Evolutionary conservation across 2,113 vertebrate species (phyloP).

Genomic region (Nicator chloris): DNA sequence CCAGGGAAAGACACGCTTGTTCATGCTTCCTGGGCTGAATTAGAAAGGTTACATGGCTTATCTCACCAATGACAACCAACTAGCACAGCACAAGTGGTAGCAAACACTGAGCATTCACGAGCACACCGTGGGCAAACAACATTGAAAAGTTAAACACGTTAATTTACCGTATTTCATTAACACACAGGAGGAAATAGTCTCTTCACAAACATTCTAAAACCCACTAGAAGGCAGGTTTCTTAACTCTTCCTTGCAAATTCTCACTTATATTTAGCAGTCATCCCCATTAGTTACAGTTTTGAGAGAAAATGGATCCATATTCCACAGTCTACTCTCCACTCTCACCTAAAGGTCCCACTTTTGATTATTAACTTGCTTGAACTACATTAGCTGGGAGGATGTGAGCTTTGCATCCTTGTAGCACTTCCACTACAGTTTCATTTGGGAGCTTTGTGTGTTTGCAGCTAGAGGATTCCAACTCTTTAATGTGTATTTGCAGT

Average conservation of each 20-base stretch:
- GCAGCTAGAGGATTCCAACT: neutral
- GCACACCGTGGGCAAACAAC: neutral
- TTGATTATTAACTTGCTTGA: neutral
- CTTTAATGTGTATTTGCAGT: neutral
- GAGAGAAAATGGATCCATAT: neutral
- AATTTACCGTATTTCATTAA: neutral
- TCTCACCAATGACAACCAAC: neutral
- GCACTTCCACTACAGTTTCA: neutral
- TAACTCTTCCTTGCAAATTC: neutral
- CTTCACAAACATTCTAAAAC: neutral
- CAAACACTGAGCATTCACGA: neutral
- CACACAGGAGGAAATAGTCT: neutral
- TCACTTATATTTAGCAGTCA: neutral
- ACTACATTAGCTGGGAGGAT: neutral
- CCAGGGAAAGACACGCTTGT: neutral
- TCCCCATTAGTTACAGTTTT: neutral
- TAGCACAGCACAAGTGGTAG: neutral
- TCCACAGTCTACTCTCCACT: neutral
- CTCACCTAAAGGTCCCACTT: neutral
- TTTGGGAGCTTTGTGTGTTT: neutral
- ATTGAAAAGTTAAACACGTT: neutral
- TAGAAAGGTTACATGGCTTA: neutral
- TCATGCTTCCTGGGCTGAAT: neutral
- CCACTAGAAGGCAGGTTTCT: neutral
- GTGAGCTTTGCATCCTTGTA: neutral